Evolutionary conservation across 2,113 vertebrate species (phyloP), one percentile per base, ranked within the genome.

Genomic region (Dendropsophus ebraccatus): DNA sequence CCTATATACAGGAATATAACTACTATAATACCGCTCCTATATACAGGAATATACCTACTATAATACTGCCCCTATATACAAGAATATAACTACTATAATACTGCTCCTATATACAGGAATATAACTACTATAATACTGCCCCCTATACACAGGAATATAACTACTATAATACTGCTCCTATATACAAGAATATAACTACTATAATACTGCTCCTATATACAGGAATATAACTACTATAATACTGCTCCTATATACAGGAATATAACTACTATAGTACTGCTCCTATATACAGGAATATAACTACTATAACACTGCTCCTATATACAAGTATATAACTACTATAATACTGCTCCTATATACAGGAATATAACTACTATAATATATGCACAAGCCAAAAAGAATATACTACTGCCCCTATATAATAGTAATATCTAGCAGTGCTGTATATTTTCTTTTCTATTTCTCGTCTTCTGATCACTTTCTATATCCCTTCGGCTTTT

Each of bases 51-150:
- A 41, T 41, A 41, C 3, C 41, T 41, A 41, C 41, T 41, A 41
- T 41, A 41, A 41, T 41, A 41, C 41, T 41, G 41, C 41, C 8
- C 41, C 41, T 41, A 41, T 41, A 41, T 41, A 41, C 41, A 35
- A 35, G 65, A 69, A 69, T 69, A 69, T 69, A 69, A 69, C 65
- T 69, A 69, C 65, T 69, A 69, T 69, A 69, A 69, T 69, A 69
- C 65, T 69, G 30, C 28, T 19, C 65, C 30, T 69, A 69, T 35
- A 5, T 69, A 69, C 28, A 69, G 8, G 65, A 69, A 69, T 69
- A 69, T 69, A 69, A 69, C 65, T 69, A 69, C 65, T 69, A 69
- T 69, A 69, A 69, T 69, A 69, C 65, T 69, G 65, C 65, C 50
- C 17, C 65, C 65, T 69, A 69, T 69, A 14, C 35, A 69, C 65